Evolutionary conservation across 2,888 invertebrate species (phyloP), one percentile per base, ranked within the genome.

Genomic region (Amblyjoppa fuscipennis): DNA sequence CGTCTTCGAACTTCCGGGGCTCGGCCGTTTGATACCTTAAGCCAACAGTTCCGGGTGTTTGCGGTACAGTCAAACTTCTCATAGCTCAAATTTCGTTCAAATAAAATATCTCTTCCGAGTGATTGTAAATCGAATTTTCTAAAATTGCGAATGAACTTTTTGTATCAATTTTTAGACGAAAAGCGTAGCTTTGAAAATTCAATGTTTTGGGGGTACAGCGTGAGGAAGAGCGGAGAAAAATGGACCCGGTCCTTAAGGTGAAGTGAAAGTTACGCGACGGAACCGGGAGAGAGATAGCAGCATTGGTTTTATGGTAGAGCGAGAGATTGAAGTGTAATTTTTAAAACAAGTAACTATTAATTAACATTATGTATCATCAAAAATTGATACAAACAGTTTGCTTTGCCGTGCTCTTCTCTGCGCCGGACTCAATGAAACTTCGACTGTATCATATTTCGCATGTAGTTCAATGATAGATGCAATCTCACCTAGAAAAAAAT

Each of bases 1-100:
- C n/a, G 34, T 31, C 64, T 64, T 16, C 34, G 34, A 64, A 64
- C 64, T 64, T 64, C 64, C 64, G 64, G 64, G 64, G 64, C 31
- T 64, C n/a, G 64, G 64, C n/a, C 64, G 64, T 28, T 64, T 64
- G 16, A 64, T 64, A 34, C 31, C 64, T 11, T 28, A 61, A 61
- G 61, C 61, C 28, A 61, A 61, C 28, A 61, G 3, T 31, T 28
- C 13, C 25, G 28, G 16, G 28, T 31, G 31, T 61, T 61, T 61
- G 61, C 61, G 13, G 31, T 61, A 31, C 61, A 13, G 11, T 31
- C 31, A 20, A 53, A 20, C 53, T 53, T 13, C 28, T 13, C 28
- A 61, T 61, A 16, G 31, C 16, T 56, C 9, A 20, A 56, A n/a
- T 2, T n/a, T 56, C 53, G 6, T 2, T 56, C 3, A 49, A 49